Base-by-base conservation (phyloP, 2,888 invertebrate genomes). In the Coecobrya sp. region DNA sequence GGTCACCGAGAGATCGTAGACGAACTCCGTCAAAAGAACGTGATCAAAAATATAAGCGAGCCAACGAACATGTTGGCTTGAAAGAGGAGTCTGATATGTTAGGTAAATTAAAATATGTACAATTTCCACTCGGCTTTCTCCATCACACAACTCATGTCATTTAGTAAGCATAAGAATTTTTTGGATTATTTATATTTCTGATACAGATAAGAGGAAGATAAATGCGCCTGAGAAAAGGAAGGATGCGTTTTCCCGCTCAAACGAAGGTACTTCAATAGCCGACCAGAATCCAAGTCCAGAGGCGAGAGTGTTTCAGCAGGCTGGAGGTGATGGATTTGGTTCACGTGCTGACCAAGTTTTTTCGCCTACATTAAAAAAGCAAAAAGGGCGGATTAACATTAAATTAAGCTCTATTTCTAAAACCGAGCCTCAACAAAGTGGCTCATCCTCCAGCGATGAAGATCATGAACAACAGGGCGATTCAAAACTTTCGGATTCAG, bases 381-480 rank as follows among this genome's bases (percentile, higher is more conserved):
- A 94, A 70, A 94, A 94, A 59, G 93, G 94, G 4, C 62, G 95
- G 90, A 94, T 95, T 22, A 95, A 95, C 79, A 95, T 95, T n/a
- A 95, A 95, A 88, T 76, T 95, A n/a, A 93, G 93, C 13, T 93
- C 94, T 2, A 94, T 92, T 11, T 93, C 94, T 13, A 94, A 94
- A 90, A 90, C 93, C 52, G 93, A 94, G 62, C 86, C 94, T 62
- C 93, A 94, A 86, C 94, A 95, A 68, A 95, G 95, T 85, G 94
- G 95, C 16, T 97, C 97, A 10, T 94, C 94, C 8, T 93, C 94
- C 0, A 94, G 93, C 86, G 95, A 95, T 70, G 96, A 96, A 95
- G 95, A 95, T 7, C 96, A 96, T 65, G 95, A 94, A 11, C 82
- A 93, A 16, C 13, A 36, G 1, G 84, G 82, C 8, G 84, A 82